A percentile compares a stretch with the other conserved stretches of the same genome.
Evolutionary conservation across 2,113 vertebrate species (phyloP).

Genomic region (Phainopepla nitens): DNA sequence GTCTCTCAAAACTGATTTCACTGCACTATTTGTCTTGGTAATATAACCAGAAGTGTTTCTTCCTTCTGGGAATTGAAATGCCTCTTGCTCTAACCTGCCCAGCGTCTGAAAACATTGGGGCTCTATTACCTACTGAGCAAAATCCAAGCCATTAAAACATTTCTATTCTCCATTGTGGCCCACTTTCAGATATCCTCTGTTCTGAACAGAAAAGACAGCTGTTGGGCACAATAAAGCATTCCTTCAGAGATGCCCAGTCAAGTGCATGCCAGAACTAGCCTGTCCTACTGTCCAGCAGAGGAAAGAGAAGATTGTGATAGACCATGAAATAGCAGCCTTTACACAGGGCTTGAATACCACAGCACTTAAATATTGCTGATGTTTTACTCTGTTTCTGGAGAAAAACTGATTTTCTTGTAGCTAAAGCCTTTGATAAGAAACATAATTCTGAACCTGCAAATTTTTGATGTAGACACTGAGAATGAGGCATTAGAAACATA

Average conservation of each 20-base stretch:
- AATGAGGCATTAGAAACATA: not conserved
- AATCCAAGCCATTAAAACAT: not conserved
- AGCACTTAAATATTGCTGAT: not conserved
- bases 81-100: slow-evolving; percentile 9
- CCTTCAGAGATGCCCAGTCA: not conserved
- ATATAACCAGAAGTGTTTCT: slow-evolving; percentile 46
- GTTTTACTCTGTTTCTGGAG: not conserved
- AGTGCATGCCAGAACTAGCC: not conserved
- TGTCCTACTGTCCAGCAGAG: not conserved
- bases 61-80: slow-evolving; percentile 43
- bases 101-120: not conserved
- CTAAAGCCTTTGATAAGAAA: not conserved
- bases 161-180: not conserved
- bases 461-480: not conserved
- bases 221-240: not conserved
- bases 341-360: not conserved
- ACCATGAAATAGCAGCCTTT: not conserved
- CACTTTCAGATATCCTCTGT: not conserved
- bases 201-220: not conserved
- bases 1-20: slow-evolving; percentile 47
- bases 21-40: slow-evolving; percentile 46
- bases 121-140: not conserved
- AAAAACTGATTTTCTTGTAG: not conserved
- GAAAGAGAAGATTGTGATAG: not conserved
- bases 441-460: not conserved